These are phyloP conservation scores for Acanthiza pusilla DNA, from an alignment of 2,797 vertebrate species.

Conservation along the genomic window DNA sequence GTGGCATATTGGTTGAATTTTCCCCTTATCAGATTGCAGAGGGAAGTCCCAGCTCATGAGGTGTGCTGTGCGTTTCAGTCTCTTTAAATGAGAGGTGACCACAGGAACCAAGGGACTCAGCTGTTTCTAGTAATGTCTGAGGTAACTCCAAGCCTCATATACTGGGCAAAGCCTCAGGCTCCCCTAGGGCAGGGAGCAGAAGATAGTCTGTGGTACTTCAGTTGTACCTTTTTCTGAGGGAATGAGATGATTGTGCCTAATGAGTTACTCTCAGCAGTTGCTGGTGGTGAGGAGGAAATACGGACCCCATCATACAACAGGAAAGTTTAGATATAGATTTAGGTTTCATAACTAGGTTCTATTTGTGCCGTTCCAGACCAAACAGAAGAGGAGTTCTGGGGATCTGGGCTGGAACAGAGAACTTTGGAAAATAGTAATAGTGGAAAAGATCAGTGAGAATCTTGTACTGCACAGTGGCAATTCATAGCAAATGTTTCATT, in stretches of 20 bases:
- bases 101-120: background rate
- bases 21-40: background rate
- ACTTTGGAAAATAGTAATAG: background rate
- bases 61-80: background rate
- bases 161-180: background rate
- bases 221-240: background rate
- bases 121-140: background rate
- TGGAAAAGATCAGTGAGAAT: background rate
- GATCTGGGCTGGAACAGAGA: background rate
- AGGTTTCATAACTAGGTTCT: background rate
- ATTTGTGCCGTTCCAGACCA: background rate
- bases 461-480: background rate
- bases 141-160: background rate
- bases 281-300: background rate
- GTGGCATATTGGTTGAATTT: background rate
- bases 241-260: background rate
- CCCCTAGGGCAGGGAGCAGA: background rate
- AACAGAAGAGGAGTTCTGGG: background rate
- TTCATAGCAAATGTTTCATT: background rate
- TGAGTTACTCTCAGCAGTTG: background rate
- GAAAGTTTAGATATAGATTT: background rate
- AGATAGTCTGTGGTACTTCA: background rate
- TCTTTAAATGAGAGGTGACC: background rate
- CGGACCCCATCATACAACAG: rapidly evolving
- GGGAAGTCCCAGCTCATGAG: background rate